Percentiles rank a stretch among this genome's conserved stretches.
Conservation (phyloP, 2,888 invertebrate genomes). For the Diachrysia chrysitis region DNA sequence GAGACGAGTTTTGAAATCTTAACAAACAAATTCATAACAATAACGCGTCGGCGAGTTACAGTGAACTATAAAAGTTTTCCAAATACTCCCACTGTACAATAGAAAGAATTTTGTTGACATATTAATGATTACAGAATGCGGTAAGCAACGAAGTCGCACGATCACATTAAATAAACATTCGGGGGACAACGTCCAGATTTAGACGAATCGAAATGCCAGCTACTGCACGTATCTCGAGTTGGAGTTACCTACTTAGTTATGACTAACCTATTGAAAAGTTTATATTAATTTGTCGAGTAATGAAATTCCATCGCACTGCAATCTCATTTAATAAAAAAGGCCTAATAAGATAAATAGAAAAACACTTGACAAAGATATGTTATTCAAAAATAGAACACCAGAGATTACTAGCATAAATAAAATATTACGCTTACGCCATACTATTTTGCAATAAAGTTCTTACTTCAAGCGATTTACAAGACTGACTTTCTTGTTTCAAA, state of each 20-base stretch:
- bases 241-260: no score
- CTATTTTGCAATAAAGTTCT: not conserved
- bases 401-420: no score
- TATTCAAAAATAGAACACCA: no score
- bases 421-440: no score
- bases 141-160: conserved; percentile 41
- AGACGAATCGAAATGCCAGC: conserved; percentile 7
- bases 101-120: conserved; percentile 72
- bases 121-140: conserved; percentile 47
- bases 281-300: no score
- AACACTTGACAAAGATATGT: no score
- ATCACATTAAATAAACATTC: conserved; percentile 39
- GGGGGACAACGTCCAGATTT: conserved; percentile 14
- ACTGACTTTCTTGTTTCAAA: no score
- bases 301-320: no score
- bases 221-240: not conserved
- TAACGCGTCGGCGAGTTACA: conserved; percentile 64
- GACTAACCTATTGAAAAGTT: no score
- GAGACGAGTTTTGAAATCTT: conserved; percentile 77
- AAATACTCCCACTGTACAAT: conserved; percentile 73
- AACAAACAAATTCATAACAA: conserved; percentile 76
- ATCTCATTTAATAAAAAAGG: no score
- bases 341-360: no score
- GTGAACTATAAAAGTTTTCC: conserved; percentile 75
- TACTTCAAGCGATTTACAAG: no score